Conservation (phyloP, 2,113 vertebrate genomes). For the Oncorhynchus clarkii region DNA sequence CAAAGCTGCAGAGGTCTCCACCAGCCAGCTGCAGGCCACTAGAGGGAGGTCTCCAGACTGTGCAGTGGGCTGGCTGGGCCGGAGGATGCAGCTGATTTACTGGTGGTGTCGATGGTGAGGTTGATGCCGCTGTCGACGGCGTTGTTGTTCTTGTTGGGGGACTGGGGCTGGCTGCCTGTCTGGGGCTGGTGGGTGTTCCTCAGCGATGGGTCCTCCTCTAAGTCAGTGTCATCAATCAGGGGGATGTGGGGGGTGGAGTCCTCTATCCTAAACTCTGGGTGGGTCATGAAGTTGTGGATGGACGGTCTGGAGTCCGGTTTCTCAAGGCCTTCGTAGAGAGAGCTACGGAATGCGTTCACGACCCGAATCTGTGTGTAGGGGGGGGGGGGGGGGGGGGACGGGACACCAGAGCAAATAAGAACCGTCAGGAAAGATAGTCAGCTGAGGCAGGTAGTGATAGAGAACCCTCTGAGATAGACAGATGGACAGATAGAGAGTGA, state of each 20-base stretch:
- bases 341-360: constrained; percentile 99
- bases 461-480: constrained; percentile 8
- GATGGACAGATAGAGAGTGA: constrained; percentile 1
- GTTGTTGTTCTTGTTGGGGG: constrained; percentile 99
- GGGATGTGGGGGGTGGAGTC: constrained; percentile 97
- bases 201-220: constrained; percentile 87
- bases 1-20: constrained; percentile 19
- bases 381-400: constrained; percentile 34
- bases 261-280: constrained; percentile 99
- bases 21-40: too few relatives aligned
- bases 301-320: constrained; percentile 98
- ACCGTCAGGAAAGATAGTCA: not conserved
- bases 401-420: constrained; percentile 36
- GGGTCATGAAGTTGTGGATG: constrained; percentile 99
- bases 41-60: constrained; percentile 89
- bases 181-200: constrained; percentile 80
- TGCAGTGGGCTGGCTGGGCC: constrained; percentile 97
- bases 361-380: constrained; percentile 88
- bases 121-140: constrained; percentile 98
- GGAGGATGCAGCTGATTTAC: constrained; percentile 98
- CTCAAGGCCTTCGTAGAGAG: constrained; percentile 99
- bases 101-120: constrained; percentile 95
- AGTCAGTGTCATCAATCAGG: constrained; percentile 95
- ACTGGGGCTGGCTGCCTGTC: constrained; percentile 89
- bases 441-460: not conserved